Evolutionary conservation across 1,140 invertebrate species (phyloP), one percentile per base, ranked within the genome.

Genomic region (Arion vulgaris): DNA sequence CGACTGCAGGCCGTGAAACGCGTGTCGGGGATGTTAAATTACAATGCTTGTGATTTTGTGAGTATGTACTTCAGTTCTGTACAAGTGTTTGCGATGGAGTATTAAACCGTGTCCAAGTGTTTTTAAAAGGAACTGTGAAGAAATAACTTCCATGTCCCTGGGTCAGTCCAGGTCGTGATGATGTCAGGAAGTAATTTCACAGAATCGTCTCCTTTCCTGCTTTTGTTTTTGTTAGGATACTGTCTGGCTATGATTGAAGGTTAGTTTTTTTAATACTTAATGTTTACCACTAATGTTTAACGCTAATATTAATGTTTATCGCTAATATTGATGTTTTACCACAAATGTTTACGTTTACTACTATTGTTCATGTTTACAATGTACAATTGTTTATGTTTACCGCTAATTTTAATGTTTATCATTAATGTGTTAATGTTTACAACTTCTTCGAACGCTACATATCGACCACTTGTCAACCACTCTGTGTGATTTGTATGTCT

Each of bases 211-310:
- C 75, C 75, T 1, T 53, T 77, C 28, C 75, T 77, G 45, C 51
- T 77, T 7, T 53, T 77, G 53, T 77, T 77, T 45, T 23, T 77
- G 75, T 38, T 77, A 23, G 75, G 75, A 41, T 77, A 77, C 36
- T 77, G 75, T 62, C 36, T 77, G 13, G 75, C 75, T 19, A 38
- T 77, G 11, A 77, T 34, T 19, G 75, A 77, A 34, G 75, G 75
- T 77, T 57, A 36, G 75, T 19, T 9, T 49, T 49, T 49, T 49
- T 49, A 9, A 49, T 49, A 11, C 9, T 19, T 49, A 11, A 11
- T 49, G 45, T 49, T 49, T 49, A 19, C 19, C 19, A 19, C 45
- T 49, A 49, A 9, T 49, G 45, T 49, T 49, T 49, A 19, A n/a
- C n/a, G n/a, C n/a, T n/a, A n/a, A n/a, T n/a, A n/a, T n/a, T n/a